Conservation (phyloP, 64 coral and sea anemone genomes). For the Pachyseris speciosa region DNA sequence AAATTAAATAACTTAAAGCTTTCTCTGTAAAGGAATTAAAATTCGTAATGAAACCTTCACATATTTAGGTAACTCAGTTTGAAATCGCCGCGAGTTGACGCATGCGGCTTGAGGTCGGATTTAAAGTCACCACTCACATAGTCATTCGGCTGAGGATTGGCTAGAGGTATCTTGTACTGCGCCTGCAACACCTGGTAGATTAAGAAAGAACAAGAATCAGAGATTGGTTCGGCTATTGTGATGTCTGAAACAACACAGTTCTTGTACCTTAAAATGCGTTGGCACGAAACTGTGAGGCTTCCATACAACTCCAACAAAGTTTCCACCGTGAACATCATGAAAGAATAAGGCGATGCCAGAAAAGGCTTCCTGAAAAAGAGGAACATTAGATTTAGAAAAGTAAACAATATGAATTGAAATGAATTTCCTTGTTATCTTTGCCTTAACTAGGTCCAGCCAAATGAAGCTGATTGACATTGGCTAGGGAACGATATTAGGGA, state of each 20-base stretch:
- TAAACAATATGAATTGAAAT: background rate
- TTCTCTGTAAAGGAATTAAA: no score
- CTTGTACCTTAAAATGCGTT: conserved; percentile 76
- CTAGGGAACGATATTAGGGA: no score
- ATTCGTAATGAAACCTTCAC: no score
- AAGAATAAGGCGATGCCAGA: conserved; percentile 87
- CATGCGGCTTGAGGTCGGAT: no score
- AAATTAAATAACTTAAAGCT: no score
- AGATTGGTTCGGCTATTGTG: background rate
- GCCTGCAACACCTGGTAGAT: conserved; percentile 3
- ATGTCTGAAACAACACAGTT: background rate
- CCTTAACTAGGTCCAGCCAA: no score
- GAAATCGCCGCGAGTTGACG: no score
- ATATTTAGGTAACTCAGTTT: no score
- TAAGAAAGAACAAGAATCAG: background rate
- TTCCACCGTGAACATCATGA: conserved; percentile 76
- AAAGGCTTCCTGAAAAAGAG: conserved; percentile 81
- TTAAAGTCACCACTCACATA: background rate
- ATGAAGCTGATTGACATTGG: no score
- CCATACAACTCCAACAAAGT: conserved; percentile 86
- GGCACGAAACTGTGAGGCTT: conserved; percentile 76
- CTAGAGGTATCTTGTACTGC: conserved; percentile 17
- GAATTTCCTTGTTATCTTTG: no score
- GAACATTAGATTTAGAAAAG: background rate
- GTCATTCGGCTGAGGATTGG: background rate